phyloP scores from a whole-genome alignment of 2,113 vertebrate genomes.

The Desmodus rotundus region DNA sequence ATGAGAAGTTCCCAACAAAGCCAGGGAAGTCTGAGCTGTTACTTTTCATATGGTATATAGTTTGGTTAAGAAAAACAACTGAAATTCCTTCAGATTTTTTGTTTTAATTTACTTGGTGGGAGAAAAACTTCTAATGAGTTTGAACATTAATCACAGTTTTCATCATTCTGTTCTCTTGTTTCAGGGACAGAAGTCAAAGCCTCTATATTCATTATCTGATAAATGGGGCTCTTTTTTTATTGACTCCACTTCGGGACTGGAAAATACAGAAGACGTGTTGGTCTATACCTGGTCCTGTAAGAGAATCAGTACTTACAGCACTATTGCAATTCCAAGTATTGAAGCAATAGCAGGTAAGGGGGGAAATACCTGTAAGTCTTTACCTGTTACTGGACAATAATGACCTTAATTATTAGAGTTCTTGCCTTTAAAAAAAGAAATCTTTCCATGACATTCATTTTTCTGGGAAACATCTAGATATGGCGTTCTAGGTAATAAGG shows the following conservation, averaged over 20 bases:
- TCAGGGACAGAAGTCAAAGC: slow-evolving; percentile 85
- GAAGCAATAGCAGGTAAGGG: slow-evolving; percentile 93
- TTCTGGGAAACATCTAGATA: neutral
- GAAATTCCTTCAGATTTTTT: neutral
- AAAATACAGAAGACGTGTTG: slow-evolving; percentile 82
- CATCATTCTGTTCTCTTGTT: slow-evolving; percentile 55
- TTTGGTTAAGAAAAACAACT: neutral
- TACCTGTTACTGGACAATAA: neutral
- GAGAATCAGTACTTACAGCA: slow-evolving; percentile 93
- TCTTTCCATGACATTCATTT: neutral
- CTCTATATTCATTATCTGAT: slow-evolving; percentile 85
- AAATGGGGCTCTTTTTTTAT: slow-evolving; percentile 97
- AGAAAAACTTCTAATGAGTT: neutral
- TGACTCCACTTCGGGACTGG: slow-evolving; percentile 80
- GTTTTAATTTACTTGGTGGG: neutral
- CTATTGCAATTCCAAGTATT: slow-evolving; percentile 92
- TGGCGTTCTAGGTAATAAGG: neutral
- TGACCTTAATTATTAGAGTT: neutral
- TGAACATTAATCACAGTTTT: neutral
- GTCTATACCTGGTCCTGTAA: slow-evolving; percentile 90
- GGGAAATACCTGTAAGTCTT: neutral
- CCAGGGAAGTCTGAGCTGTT: neutral
- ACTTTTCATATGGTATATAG: neutral
- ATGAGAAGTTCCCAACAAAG: neutral
- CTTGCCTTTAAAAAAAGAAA: neutral